Base-by-base conservation (phyloP, 2,888 invertebrate genomes). In the Metacarcinus magister region DNA sequence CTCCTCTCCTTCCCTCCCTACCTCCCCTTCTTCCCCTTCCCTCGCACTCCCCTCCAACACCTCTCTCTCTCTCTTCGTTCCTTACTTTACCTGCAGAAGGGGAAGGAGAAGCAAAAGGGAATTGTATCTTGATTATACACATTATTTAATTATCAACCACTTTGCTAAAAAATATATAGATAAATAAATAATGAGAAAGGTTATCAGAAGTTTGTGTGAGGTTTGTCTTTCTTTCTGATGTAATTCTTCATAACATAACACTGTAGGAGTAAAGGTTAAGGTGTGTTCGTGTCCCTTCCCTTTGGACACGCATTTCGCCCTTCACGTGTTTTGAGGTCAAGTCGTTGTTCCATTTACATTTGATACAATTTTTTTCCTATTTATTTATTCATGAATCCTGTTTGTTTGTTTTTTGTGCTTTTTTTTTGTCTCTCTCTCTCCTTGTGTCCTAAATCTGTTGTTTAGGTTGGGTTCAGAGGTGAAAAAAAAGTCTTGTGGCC, bases 251-350 rank as follows among this genome's bases (percentile, higher is more conserved):
- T n/a, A 67, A 67, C n/a, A 5, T 67, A 23, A 5, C 67, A 67
- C 67, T 5, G n/a, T n/a, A n/a, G n/a, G n/a, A n/a, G 67, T 67
- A 67, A 67, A 67, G n/a, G 16, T 54, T 67, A 67, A 16, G 67
- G 67, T n/a, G 67, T 67, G n/a, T 67, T n/a, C n/a, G n/a, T n/a
- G n/a, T 67, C 67, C 67, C 67, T 67, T 67, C 67, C 67, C n/a
- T 1, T 7, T n/a, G n/a, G 67, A 19, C 54, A 54, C 54, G 54
- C 54, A 54, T 16, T 10, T 54, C 54, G 54, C 10, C 54, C 54
- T 54, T 54, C 54, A 54, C 54, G 54, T 16, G 54, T 54, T 16
- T 16, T 16, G 54, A 48, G 16, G 67, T 67, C 67, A 67, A 19
- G 23, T 23, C 67, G 10, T 28, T 5, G 82, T 32, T 82, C 82